Conservation (phyloP, 2,888 invertebrate genomes). For the Osmoderma eremita region DNA sequence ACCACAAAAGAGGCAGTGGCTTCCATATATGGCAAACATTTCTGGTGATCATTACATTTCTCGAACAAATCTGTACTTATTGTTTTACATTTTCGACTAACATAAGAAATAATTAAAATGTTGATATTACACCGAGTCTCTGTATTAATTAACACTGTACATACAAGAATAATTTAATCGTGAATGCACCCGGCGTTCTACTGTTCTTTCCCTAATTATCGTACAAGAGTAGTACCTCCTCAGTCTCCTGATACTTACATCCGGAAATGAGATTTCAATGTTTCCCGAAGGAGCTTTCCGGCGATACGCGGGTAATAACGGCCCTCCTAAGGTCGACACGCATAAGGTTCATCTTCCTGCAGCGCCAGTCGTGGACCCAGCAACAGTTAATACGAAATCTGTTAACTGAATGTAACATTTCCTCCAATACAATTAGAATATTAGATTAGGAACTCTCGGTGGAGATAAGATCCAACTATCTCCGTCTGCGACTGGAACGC, state of each 20-base stretch:
- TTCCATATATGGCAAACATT: too few species aligned
- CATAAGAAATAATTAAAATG: too few species aligned
- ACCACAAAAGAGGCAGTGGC: too few species aligned
- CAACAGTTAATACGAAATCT: conserved; percentile 63
- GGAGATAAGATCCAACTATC: conserved; percentile 57
- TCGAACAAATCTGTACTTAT: too few species aligned
- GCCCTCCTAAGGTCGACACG: conserved; percentile 39
- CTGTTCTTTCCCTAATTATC: conserved; percentile 60
- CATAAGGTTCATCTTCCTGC: conserved; percentile 42
- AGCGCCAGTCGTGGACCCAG: conserved; percentile 46
- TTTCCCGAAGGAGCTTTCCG: conserved; percentile 63
- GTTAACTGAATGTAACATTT: conserved; percentile 65
- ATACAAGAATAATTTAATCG: too few species aligned
- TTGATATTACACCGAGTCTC: too few species aligned
- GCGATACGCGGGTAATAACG: conserved; percentile 37
- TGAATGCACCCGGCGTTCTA: background rate
- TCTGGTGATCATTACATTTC: too few species aligned
- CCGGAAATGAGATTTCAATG: conserved; percentile 65
- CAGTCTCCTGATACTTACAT: conserved; percentile 53
- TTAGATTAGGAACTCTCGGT: conserved; percentile 60
- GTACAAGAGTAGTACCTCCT: conserved; percentile 49
- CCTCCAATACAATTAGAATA: conserved; percentile 66
- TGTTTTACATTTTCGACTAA: too few species aligned
- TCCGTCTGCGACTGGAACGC: conserved; percentile 46
- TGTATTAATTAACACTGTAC: too few species aligned